Conservation (phyloP, 1,140 invertebrate genomes). For the Gryon sp. region DNA sequence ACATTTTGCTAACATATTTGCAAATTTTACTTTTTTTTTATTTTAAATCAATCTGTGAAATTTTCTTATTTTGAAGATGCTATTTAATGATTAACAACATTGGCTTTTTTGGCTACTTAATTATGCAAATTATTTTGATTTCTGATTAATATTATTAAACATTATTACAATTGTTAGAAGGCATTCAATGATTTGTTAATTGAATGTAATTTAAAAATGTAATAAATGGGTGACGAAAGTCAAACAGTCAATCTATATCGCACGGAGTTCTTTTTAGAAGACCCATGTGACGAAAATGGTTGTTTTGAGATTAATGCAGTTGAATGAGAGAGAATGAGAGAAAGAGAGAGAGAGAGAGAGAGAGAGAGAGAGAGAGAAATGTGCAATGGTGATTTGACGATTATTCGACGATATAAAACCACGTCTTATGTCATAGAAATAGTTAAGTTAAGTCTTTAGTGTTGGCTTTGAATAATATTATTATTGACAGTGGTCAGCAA, state of each 20-base stretch:
- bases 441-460: constrained; percentile 69
- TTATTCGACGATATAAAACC: constrained; percentile 60
- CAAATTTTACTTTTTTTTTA: neutral
- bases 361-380: no score
- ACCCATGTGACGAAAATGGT: constrained; percentile 70
- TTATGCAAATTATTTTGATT: no score
- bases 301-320: constrained; percentile 15
- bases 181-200: no score
- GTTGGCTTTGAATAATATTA: constrained; percentile 69
- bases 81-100: no score
- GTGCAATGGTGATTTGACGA: constrained; percentile 68
- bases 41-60: no score
- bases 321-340: neutral
- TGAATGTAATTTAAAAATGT: neutral
- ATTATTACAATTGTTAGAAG: no score
- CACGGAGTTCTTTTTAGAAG: constrained; percentile 71
- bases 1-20: neutral
- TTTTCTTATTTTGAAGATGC: no score
- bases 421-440: constrained; percentile 71
- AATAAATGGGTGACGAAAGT: no score
- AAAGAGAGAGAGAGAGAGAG: constrained; percentile 18
- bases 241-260: constrained; percentile 34
- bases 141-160: no score
- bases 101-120: no score
- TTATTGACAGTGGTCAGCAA: constrained; percentile 73